Evolutionary conservation across 2,113 vertebrate species (phyloP).

Genomic region (Podilymbus podiceps): DNA sequence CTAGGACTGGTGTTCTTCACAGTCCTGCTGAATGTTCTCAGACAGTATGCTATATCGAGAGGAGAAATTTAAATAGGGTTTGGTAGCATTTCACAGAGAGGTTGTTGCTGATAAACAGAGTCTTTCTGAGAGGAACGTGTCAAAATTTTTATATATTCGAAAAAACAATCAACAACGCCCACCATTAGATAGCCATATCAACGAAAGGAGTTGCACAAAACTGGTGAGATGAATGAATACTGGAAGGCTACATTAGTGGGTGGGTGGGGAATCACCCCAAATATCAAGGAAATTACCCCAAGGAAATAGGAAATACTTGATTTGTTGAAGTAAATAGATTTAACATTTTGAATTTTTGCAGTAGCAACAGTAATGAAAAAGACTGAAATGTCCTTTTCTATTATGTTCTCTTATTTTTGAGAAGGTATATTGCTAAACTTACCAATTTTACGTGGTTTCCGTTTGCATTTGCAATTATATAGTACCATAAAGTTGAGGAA

Average conservation of each 20-base stretch:
- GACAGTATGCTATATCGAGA: background rate
- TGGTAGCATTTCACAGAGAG: background rate
- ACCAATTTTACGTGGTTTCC: background rate
- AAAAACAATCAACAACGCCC: background rate
- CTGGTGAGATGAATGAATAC: background rate
- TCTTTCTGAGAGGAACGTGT: background rate
- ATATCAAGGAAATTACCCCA: too few species aligned
- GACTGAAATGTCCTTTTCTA: background rate
- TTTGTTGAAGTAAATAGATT: background rate
- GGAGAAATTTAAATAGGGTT: background rate
- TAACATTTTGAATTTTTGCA: background rate
- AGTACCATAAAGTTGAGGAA: background rate
- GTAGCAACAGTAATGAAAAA: background rate
- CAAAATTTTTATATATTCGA: background rate
- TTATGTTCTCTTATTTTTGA: background rate
- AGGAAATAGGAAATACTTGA: background rate
- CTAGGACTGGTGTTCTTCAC: background rate
- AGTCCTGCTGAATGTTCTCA: background rate
- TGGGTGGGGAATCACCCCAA: background rate
- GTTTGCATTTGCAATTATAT: background rate
- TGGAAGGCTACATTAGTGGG: background rate
- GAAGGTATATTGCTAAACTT: background rate
- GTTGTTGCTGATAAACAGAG: background rate
- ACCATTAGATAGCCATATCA: background rate
- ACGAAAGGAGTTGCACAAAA: background rate